These are phyloP conservation scores for Eubasilissa splendida DNA, from an alignment of 2,888 invertebrate genomes.

Conservation along the genomic window DNA sequence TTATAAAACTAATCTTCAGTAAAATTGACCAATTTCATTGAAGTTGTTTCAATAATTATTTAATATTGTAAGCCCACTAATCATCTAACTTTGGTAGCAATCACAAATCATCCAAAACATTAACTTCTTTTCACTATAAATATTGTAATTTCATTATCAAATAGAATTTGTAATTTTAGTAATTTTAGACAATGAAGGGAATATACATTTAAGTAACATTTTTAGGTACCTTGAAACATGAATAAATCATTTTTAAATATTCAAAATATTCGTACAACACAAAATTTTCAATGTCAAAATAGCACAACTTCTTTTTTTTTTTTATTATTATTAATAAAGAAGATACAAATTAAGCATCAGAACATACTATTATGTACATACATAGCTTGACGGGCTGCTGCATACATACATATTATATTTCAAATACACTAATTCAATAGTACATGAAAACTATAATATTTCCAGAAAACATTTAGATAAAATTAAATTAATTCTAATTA, in stretches of 20 bases:
- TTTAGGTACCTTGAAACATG: conserved; percentile 26
- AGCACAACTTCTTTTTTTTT: no score
- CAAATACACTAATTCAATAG: neutral
- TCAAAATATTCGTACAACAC: no score
- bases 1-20: no score
- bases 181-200: conserved; percentile 18
- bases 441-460: no score
- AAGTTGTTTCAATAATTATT: neutral
- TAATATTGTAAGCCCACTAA: conserved; percentile 40
- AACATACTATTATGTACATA: no score
- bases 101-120: conserved; percentile 41
- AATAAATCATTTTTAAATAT: conserved; percentile 28
- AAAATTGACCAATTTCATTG: no score
- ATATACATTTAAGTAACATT: conserved; percentile 39
- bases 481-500: no score
- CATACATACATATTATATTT: conserved; percentile 17
- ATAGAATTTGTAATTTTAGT: neutral
- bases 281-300: no score
- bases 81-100: conserved; percentile 51
- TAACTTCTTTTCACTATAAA: neutral
- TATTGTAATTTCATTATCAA: neutral
- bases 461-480: no score
- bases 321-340: no score
- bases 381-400: neutral
- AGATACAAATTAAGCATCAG: no score